Percentiles rank a stretch among this genome's conserved stretches.
Conservation (phyloP, 2,888 invertebrate species). For the Protophormia terraenovae region DNA sequence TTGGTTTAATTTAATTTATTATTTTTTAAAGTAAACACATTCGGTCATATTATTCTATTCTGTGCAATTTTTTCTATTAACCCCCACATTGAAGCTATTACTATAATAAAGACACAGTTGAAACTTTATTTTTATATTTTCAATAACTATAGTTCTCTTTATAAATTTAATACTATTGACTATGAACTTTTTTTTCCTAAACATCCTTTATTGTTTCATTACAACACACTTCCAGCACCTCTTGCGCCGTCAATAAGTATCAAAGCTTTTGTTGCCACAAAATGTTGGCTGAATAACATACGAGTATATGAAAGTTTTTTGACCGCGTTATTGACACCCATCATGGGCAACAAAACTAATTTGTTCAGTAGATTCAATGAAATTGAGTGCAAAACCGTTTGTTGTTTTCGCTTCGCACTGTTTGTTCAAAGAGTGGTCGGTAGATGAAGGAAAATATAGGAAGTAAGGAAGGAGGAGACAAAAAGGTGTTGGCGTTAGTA, state of each 20-base stretch:
- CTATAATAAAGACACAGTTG: background rate
- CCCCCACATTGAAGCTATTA: background rate
- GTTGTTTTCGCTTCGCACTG: constrained; percentile 58
- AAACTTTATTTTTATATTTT: background rate
- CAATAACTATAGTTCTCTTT: background rate
- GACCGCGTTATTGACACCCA: constrained; percentile 68
- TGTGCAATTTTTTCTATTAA: background rate
- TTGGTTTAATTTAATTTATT: too few relatives aligned
- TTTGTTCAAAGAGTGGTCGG: constrained; percentile 14
- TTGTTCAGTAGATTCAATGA: constrained; percentile 74
- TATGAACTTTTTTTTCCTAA: background rate
- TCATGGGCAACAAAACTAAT: constrained; percentile 72
- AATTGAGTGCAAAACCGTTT: constrained; percentile 75
- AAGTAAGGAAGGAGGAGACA: background rate
- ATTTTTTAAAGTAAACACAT: background rate
- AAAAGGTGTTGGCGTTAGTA: constrained; percentile 24
- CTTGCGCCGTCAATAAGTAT: background rate
- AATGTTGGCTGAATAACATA: background rate
- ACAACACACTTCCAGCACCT: background rate
- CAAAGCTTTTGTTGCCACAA: background rate
- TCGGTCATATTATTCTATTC: background rate
- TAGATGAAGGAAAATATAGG: background rate
- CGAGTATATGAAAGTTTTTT: constrained; percentile 47
- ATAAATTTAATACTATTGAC: background rate
- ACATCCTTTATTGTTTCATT: background rate